Base-by-base conservation (phyloP, 2,113 vertebrate genomes). In the Anas platyrhynchos region DNA sequence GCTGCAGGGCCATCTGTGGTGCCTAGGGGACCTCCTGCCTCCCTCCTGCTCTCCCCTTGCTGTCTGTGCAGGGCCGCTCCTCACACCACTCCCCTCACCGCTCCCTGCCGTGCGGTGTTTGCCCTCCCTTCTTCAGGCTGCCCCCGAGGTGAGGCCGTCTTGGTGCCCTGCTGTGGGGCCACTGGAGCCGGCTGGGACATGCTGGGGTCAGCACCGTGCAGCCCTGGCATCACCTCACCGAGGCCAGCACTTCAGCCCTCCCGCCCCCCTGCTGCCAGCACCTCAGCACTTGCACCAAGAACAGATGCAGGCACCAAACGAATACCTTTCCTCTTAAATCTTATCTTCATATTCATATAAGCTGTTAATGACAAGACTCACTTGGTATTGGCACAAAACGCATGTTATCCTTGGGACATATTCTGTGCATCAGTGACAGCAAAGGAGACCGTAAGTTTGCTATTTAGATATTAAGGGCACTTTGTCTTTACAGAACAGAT, bases 11-110 rank as follows among this genome's bases (percentile, higher is more conserved):
- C 26, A 54, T 54, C 56, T 63, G 50, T 3, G 8, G 55, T 4
- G 5, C 3, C 20, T 71, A 56, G 12, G 61, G 29, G 10, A 21
- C 26, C 25, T 78, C 21, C 8, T 58, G 52, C 13, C 38, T 13
- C 13, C 6, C 26, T 46, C n/a, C 18, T 77, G 8, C 8, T 11
- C 52, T 75, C 13, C n/a, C 0, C 0, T 72, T 11, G 7, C 2
- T 66, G 25, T 41, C 46, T 48, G 27, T 71, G 27, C 27, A 66
- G 38, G 15, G n/a, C 48, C 15, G 6, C 34, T 52, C 75, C 16
- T 44, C 26, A 16, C 52, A 27, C 52, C 26, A 9, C 15, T 29
- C 52, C 52, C 25, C 52, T 55, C 52, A 26, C 52, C 52, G 2
- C 14, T 8, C 52, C 52, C 26, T 55, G 52, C 52, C 14, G 2